Base-by-base conservation (phyloP, 1,140 invertebrate genomes). In the Drosophila cardini region DNA sequence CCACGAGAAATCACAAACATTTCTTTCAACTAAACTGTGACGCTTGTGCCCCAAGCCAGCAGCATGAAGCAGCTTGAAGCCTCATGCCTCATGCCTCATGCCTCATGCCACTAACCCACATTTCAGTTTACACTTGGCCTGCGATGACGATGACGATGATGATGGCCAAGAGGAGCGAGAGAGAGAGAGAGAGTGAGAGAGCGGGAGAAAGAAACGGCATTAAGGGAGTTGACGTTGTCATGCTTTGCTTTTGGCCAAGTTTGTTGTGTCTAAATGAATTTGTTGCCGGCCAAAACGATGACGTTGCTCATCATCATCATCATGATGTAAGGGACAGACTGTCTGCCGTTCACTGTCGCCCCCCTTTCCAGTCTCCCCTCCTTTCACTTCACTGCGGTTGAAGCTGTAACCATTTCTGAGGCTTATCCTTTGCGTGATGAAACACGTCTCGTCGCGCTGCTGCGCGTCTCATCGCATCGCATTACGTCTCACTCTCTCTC, bases 1-100 rank as follows among this genome's bases (percentile, higher is more conserved):
- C 71, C 45, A 76, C 62, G 83, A 76, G 83, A 83, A 86, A 87
- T 86, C 83, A 82, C 83, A 87, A 78, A 60, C 79, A 77, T 87
- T 83, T 82, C 76, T 64, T 83, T 86, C 62, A 65, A 76, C 78
- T 78, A 72, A 64, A 65, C 60, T 61, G 70, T 21, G 63, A 64
- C 48, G 34, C 42, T 48, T 69, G 72, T 69, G 72, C 72, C 72
- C 13, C 63, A 45, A 15, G 50, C 50, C 67, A 15, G 9, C 1
- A n/a, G 4, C n/a, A 3, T 13, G 0, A 13, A 4, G n/a, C 46
- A 18, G 8, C 43, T 30, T 6, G 15, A 11, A 11, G 38, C 11
- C 26, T 13, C 48, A 15, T 4, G 11, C 26, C 21, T 13, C 58
- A 11, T 48, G 45, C 56, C 55, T 30, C 50, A 42, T 57, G 43